These are phyloP conservation scores for Enteromius unitaeniatus DNA, from an alignment of 2,797 vertebrate species.

Conservation along the genomic window DNA sequence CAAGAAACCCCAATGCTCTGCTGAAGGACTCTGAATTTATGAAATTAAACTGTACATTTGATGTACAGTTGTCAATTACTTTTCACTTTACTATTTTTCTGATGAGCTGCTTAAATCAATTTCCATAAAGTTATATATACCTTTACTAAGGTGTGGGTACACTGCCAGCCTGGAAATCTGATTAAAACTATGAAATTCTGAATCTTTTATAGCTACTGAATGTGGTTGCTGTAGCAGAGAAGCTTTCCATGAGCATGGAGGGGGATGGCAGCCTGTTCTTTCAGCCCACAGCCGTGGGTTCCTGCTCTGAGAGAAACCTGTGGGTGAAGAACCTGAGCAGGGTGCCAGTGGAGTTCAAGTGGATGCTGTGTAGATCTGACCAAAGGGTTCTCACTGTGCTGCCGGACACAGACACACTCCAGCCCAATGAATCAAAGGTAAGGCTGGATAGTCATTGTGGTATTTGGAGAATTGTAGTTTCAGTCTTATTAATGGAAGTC, in stretches of 20 bases:
- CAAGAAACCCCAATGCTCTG: background rate
- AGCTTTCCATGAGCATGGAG: slow-evolving; percentile 80
- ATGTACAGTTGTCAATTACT: no score
- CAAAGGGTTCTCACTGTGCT: slow-evolving; percentile 78
- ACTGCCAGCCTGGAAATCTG: background rate
- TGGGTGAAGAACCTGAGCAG: slow-evolving; percentile 83
- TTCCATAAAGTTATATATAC: background rate
- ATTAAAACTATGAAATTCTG: background rate
- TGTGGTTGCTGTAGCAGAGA: slow-evolving; percentile 80
- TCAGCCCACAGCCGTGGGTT: slow-evolving; percentile 83
- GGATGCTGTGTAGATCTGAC: slow-evolving; percentile 81
- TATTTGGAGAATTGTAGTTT: background rate
- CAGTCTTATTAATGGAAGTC: background rate
- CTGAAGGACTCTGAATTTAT: no score
- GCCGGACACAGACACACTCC: slow-evolving; percentile 82
- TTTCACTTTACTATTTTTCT: background rate
- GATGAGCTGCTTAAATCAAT: background rate
- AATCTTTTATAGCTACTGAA: slow-evolving; percentile 78
- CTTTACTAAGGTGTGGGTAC: background rate
- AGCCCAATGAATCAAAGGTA: slow-evolving; percentile 87
- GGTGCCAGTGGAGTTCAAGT: slow-evolving; percentile 84
- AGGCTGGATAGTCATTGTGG: slow-evolving; percentile 57
- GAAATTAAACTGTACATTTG: background rate
- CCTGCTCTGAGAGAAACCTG: slow-evolving; percentile 72
- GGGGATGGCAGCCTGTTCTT: slow-evolving; percentile 81